Percentiles rank a stretch among this genome's conserved stretches.
Evolutionary conservation across 2,113 vertebrate genomes (phyloP).

Genomic region (Gadus macrocephalus): DNA sequence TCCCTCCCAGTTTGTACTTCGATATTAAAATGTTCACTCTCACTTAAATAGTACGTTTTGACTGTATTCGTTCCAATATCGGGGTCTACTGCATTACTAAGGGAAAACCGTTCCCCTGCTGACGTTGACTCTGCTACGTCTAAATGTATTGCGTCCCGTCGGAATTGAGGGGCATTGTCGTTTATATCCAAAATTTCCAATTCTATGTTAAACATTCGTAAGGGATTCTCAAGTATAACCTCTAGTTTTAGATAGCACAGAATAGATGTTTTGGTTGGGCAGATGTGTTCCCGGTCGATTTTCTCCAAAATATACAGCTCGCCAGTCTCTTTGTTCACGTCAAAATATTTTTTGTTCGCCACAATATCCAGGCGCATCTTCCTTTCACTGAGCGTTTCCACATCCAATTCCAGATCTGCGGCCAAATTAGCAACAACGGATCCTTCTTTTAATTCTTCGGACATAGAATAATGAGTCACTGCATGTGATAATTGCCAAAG

Average conservation of each 20-base stretch:
- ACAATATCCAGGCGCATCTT: constrained; percentile 54
- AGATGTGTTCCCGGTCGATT: constrained; percentile 72
- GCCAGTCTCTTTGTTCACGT: constrained; percentile 75
- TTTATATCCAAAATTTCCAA: constrained; percentile 64
- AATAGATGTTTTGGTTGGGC: constrained; percentile 17
- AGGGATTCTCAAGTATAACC: constrained; percentile 62
- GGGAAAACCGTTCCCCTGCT: constrained; percentile 57
- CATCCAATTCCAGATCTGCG: constrained; percentile 69
- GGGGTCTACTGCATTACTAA: constrained; percentile 62
- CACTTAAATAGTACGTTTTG: constrained; percentile 52
- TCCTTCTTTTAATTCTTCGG: constrained; percentile 72
- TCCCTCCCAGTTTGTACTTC: constrained; percentile 62
- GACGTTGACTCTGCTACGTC: constrained; percentile 56
- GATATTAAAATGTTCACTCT: constrained; percentile 57
- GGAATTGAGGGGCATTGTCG: constrained; percentile 63
- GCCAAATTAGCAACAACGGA: constrained; percentile 72
- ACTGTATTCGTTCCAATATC: constrained; percentile 57
- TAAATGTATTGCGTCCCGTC: constrained; percentile 65
- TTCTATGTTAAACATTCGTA: constrained; percentile 71
- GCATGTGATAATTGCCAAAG: constrained; percentile 1
- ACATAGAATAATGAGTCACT: constrained; percentile 66
- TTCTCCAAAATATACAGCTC: constrained; percentile 69
- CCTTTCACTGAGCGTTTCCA: constrained; percentile 50
- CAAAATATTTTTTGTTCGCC: constrained; percentile 65
- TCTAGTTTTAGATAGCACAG: constrained; percentile 69